Conservation (phyloP, 2,113 vertebrate genomes). For the Mesocricetus auratus region DNA sequence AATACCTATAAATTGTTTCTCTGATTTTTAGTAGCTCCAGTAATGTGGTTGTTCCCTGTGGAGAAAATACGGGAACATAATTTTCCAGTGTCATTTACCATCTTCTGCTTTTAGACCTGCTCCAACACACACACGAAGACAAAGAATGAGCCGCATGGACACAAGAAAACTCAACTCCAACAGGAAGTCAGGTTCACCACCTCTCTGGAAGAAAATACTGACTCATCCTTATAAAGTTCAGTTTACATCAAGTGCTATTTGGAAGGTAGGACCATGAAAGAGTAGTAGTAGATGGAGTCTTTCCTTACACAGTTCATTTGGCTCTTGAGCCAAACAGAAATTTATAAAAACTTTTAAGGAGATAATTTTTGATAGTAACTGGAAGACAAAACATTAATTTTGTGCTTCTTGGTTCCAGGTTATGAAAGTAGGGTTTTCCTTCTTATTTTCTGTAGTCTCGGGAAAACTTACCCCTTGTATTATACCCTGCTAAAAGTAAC, state of each 20-base stretch:
- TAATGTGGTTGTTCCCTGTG: not conserved
- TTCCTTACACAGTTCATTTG: not conserved
- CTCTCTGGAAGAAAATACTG: not conserved
- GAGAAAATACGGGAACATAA: not conserved
- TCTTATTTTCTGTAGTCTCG: not conserved
- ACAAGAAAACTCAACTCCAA: not conserved
- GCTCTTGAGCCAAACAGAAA: not conserved
- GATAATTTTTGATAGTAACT: not conserved
- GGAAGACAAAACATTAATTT: slow-evolving; percentile 30
- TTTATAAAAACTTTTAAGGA: not conserved
- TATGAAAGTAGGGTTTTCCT: slow-evolving; percentile 18
- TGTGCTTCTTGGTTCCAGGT: not conserved
- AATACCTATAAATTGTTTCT: not conserved
- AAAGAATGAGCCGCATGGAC: not conserved
- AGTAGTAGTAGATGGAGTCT: not conserved
- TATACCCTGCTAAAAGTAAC: not conserved
- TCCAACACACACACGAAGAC: not conserved
- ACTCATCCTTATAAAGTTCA: not conserved
- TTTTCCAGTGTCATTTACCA: not conserved
- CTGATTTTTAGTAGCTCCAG: not conserved
- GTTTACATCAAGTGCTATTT: not conserved
- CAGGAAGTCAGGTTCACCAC: not conserved
- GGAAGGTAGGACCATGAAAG: not conserved
- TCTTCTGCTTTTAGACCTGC: not conserved
- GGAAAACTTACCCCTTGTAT: not conserved